A percentile compares a stretch with the other conserved stretches of the same genome.
Evolutionary conservation across 1,140 invertebrate species (phyloP).

Genomic region (Proales similis): DNA sequence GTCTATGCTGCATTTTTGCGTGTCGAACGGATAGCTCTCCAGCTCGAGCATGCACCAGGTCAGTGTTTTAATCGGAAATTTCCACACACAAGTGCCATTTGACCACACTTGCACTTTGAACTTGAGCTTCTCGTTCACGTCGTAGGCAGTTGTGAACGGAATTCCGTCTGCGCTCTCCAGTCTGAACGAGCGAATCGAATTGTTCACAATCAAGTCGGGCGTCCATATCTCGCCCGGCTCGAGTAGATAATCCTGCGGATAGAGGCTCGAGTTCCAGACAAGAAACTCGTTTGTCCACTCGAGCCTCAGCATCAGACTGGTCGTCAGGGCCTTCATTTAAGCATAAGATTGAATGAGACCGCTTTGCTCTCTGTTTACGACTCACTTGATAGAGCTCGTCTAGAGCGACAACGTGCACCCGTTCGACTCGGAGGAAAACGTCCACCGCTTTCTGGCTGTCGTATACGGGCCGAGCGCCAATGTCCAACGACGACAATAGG

Average conservation of each 20-base stretch:
- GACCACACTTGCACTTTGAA: neutral
- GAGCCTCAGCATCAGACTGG: conserved; percentile 1
- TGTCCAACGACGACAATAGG: too few species aligned
- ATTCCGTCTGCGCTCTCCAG: neutral
- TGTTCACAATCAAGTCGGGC: conserved; percentile 12
- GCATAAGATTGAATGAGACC: too few species aligned
- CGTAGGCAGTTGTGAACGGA: neutral
- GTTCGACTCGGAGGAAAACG: too few species aligned
- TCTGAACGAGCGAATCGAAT: conserved; percentile 21
- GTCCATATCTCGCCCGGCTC: conserved; percentile 19
- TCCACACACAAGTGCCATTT: conserved; percentile 28
- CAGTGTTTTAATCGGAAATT: conserved; percentile 23
- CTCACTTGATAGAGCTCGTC: too few species aligned
- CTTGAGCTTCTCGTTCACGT: conserved; percentile 21
- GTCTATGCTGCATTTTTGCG: conserved; percentile 19
- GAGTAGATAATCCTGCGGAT: conserved; percentile 6
- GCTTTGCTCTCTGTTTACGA: too few species aligned
- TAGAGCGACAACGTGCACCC: too few species aligned
- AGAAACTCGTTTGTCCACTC: conserved; percentile 22
- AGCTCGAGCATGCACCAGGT: conserved; percentile 19
- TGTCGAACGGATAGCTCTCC: conserved; percentile 27
- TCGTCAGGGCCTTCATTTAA: conserved; percentile 31
- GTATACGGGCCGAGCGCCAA: too few species aligned
- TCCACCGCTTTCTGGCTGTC: too few species aligned
- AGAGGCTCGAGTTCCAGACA: conserved; percentile 30